phyloP scores from a whole-genome alignment of 1,140 invertebrate genomes.

The Hycleus cichorii region DNA sequence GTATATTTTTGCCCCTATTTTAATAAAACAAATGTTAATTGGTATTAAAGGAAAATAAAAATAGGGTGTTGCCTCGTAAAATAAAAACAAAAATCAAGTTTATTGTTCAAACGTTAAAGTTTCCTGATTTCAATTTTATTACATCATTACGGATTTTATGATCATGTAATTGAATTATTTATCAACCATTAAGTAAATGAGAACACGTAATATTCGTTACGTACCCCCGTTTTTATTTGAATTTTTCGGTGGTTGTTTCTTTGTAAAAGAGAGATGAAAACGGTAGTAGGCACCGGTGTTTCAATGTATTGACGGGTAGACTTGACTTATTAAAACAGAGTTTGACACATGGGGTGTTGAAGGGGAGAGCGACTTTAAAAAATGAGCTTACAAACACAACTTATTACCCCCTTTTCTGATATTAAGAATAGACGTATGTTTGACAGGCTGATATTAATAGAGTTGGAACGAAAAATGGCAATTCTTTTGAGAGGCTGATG shows the following conservation, averaged over 20 bases:
- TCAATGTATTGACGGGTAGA: constrained; percentile 24
- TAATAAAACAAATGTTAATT: no score
- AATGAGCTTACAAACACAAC: constrained; percentile 31
- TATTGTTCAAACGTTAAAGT: not conserved
- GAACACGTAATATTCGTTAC: not conserved
- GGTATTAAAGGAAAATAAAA: no score
- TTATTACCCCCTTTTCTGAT: no score
- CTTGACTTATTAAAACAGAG: constrained; percentile 32
- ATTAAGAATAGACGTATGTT: no score
- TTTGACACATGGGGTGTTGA: constrained; percentile 35
- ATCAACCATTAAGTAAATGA: not conserved
- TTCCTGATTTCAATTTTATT: not conserved
- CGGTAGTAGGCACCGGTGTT: constrained; percentile 14
- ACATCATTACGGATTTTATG: not conserved
- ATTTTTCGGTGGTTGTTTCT: not conserved
- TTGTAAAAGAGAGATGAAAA: no score
- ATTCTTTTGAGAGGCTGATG: no score
- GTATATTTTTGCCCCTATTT: no score
- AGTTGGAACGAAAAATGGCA: no score
- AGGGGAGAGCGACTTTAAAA: constrained; percentile 29
- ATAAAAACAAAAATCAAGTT: not conserved
- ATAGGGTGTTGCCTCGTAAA: not conserved
- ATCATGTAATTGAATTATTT: not conserved
- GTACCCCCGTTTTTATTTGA: constrained; percentile 7
- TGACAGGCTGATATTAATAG: no score